These are phyloP conservation scores for Arctocebus calabarensis DNA, from an alignment of 2,797 vertebrate species.

Conservation along the genomic window DNA sequence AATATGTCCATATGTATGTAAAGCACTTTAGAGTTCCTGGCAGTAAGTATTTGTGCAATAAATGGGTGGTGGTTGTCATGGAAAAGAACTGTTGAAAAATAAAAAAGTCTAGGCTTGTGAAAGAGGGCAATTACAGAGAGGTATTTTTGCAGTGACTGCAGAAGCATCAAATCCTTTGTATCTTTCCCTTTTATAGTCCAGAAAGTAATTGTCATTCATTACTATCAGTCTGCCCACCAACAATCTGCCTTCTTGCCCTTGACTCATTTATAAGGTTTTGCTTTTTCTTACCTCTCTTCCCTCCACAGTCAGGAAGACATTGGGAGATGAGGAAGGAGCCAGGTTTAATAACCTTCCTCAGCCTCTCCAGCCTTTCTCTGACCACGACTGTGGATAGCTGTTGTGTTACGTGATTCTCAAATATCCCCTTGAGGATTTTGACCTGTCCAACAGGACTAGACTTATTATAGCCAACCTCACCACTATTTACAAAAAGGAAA, in stretches of 20 bases:
- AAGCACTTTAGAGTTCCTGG: neutral
- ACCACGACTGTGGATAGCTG: neutral
- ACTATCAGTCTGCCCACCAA: neutral
- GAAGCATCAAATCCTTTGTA: neutral
- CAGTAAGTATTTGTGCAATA: neutral
- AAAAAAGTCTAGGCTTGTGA: neutral
- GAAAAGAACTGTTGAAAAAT: conserved; percentile 31
- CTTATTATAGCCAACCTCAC: neutral
- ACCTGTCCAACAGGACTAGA: neutral
- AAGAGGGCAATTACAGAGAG: neutral
- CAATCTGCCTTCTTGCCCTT: neutral
- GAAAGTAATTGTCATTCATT: conserved; percentile 30
- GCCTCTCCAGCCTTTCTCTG: neutral
- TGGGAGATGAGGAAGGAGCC: neutral
- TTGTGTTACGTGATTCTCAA: neutral
- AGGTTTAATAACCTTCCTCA: neutral
- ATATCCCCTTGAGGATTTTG: neutral
- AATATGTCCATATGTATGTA: neutral
- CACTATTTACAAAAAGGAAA: neutral
- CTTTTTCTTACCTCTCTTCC: neutral
- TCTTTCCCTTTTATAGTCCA: conserved; percentile 15
- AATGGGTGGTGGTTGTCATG: neutral
- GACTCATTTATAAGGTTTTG: neutral
- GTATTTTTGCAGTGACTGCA: neutral
- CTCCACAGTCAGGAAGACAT: neutral